Conservation (phyloP, 1,140 invertebrate species). For the Olivierus martensii region DNA sequence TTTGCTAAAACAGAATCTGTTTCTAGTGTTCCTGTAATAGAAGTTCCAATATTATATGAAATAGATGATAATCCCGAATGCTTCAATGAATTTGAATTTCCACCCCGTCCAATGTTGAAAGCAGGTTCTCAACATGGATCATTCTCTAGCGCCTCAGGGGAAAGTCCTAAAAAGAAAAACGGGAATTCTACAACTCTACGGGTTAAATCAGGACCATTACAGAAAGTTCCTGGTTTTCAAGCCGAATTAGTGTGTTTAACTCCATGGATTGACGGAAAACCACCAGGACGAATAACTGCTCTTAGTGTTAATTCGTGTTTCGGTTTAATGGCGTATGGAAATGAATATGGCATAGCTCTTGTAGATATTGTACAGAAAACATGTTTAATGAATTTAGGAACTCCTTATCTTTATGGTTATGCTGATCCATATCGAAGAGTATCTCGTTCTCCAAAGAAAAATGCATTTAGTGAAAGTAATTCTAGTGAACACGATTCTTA, state of each 20-base stretch:
- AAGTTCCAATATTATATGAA: constrained; percentile 77
- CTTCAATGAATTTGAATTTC: constrained; percentile 47
- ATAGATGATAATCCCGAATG: constrained; percentile 56
- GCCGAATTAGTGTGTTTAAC: constrained; percentile 86
- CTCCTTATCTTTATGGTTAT: constrained; percentile 69
- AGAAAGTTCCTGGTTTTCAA: constrained; percentile 82
- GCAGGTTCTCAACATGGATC: constrained; percentile 36
- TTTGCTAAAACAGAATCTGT: constrained; percentile 36
- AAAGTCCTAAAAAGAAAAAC: constrained; percentile 37
- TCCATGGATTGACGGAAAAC: constrained; percentile 59
- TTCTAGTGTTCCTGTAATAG: constrained; percentile 70
- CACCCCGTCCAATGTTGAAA: constrained; percentile 40
- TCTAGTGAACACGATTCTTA: constrained; percentile 48
- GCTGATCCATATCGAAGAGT: constrained; percentile 76
- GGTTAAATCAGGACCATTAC: constrained; percentile 57
- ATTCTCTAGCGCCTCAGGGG: constrained; percentile 28
- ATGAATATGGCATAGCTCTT: constrained; percentile 84
- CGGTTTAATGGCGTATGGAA: constrained; percentile 91
- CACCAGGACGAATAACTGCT: constrained; percentile 67
- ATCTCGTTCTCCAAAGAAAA: constrained; percentile 60
- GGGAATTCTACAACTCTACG: no score
- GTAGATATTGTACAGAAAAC: constrained; percentile 86
- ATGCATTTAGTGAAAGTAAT: constrained; percentile 24
- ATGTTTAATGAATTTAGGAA: constrained; percentile 58
- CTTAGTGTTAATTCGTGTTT: constrained; percentile 90